Conservation (phyloP, 2,113 vertebrate genomes). For the Eurypyga helias region DNA sequence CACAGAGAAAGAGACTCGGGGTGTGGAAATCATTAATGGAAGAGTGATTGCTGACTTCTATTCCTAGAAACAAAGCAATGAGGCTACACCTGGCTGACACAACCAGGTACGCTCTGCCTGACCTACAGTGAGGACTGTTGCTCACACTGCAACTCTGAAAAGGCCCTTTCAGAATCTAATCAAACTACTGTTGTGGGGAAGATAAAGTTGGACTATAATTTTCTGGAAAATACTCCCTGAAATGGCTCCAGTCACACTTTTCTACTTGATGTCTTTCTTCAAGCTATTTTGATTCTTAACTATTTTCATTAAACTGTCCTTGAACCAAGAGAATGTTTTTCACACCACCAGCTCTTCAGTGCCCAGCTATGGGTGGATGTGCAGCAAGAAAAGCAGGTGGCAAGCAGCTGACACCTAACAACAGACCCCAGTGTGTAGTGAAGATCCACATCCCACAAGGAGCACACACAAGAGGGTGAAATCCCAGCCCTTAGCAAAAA, state of each 20-base stretch:
- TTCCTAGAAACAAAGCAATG: background rate
- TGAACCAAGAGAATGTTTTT: background rate
- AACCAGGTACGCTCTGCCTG: background rate
- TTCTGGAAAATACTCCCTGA: background rate
- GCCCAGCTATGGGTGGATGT: background rate
- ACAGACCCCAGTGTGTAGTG: rapidly evolving
- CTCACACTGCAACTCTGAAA: background rate
- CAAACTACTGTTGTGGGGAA: background rate
- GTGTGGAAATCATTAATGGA: conserved; percentile 2
- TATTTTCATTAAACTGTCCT: background rate
- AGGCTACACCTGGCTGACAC: background rate
- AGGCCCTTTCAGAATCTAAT: background rate
- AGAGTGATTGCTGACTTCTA: background rate
- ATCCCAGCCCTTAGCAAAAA: background rate
- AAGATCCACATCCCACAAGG: background rate
- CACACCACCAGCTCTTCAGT: background rate
- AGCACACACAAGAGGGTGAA: background rate
- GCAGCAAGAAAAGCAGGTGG: background rate
- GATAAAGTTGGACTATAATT: background rate
- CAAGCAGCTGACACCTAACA: background rate
- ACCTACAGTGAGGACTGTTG: background rate
- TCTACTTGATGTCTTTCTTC: background rate
- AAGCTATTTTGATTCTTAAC: background rate
- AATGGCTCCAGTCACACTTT: background rate
- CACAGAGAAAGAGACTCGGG: background rate